A percentile compares a stretch with the other conserved stretches of the same genome.
Evolutionary conservation across 2,888 invertebrate genomes (phyloP).

Genomic region (Blera fallax): DNA sequence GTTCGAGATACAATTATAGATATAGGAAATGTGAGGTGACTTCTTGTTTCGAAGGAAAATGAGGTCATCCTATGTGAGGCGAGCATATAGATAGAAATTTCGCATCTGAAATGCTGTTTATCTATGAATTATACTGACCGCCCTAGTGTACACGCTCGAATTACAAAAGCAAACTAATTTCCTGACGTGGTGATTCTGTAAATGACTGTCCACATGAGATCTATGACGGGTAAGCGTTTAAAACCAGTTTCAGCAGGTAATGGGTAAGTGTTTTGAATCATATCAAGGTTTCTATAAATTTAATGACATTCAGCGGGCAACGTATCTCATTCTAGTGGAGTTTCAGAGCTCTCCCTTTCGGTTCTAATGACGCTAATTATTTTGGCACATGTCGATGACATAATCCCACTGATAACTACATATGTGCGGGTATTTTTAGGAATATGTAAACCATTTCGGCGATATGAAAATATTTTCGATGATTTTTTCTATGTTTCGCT

Average conservation of each 20-base stretch:
- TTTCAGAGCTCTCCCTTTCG: not conserved
- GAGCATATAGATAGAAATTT: not conserved
- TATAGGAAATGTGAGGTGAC: not conserved
- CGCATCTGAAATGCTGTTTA: not conserved
- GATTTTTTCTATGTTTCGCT: not conserved
- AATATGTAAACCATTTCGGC: not conserved
- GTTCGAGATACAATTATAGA: not conserved
- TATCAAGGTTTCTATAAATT: not conserved
- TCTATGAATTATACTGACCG: not conserved
- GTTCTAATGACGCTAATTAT: not conserved
- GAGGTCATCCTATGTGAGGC: conserved; percentile 4
- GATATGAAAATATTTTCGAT: not conserved
- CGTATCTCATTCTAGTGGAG: not conserved
- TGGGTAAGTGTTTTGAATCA: not conserved
- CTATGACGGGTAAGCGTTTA: not conserved
- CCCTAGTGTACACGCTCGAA: not conserved
- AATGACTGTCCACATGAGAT: not conserved
- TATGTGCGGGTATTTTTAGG: not conserved
- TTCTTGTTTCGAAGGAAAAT: conserved; percentile 17
- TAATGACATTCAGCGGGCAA: not conserved
- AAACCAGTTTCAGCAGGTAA: not conserved
- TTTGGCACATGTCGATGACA: not conserved
- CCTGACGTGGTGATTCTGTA: not conserved
- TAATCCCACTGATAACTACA: not conserved
- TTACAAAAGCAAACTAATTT: not conserved